Evolutionary conservation across 2,113 vertebrate genomes (phyloP), one percentile per base, ranked within the genome.

Genomic region (Cervus canadensis): DNA sequence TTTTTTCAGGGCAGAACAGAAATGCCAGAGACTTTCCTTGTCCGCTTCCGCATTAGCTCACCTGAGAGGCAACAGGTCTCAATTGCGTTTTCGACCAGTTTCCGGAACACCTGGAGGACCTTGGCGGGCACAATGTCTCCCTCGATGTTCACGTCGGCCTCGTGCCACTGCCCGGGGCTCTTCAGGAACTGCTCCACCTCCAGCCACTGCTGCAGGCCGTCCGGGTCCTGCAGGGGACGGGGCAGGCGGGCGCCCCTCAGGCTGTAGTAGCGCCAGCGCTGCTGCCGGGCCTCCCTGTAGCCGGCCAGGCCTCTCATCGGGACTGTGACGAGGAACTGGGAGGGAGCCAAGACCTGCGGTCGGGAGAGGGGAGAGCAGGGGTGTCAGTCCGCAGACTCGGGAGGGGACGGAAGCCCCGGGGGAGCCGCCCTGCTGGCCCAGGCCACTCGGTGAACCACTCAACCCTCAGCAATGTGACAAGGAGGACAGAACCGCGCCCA

Each of bases 141-240:
- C 82, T 99, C 98, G 2, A 99, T 99, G 97, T 98, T 99, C 92
- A 99, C 98, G 4, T 99, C 98, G 0, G 91, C 74, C 48, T 99
- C 98, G 0, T 99, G 99, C 99, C 99, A 99, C 96, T 99, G 99
- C 96, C 99, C 99, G 26, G 98, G 97, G 93, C 96, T 98, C 98
- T 98, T 99, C 30, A 97, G 84, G 95, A 99, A 99, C 98, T 99
- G 99, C 88, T 99, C 98, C 86, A 99, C 98, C 92, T 99, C 98
- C 85, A 99, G 97, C 99, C 99, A 99, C 56, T 99, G 99, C 57
- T 99, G 98, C 85, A 99, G 59, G 6, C 99, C 99, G 97, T 99
- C 99, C 0, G 99, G 99, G 89, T 99, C 98, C 50, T 98, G 97
- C 85, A 99, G 97, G 0, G 99, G 99, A 50, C 99, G 99, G 81